Evolutionary conservation across 1,140 invertebrate genomes (phyloP).

Genomic region (Pseudomyrmex flavicornis): DNA sequence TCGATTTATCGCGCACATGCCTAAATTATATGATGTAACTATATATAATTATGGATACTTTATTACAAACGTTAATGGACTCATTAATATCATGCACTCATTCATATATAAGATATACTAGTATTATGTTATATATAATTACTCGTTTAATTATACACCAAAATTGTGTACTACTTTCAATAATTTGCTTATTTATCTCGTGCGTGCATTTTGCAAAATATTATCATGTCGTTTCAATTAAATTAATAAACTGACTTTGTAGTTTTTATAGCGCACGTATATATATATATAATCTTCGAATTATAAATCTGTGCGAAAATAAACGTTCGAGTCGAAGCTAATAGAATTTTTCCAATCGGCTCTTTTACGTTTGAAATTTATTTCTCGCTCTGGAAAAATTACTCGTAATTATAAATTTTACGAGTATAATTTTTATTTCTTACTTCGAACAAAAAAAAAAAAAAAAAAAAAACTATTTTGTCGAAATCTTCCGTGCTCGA

Average conservation of each 20-base stretch:
- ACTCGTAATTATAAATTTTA: too few relatives aligned
- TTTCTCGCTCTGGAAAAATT: neutral
- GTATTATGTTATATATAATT: conserved; percentile 22
- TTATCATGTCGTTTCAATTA: conserved; percentile 18
- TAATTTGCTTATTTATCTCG: conserved; percentile 27
- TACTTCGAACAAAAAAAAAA: neutral
- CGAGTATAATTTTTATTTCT: too few relatives aligned
- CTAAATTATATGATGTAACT: conserved; percentile 34
- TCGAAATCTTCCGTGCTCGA: neutral
- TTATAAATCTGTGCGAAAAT: too few relatives aligned
- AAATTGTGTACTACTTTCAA: conserved; percentile 14
- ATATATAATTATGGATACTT: conserved; percentile 36
- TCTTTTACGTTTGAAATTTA: neutral
- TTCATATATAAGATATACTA: conserved; percentile 14
- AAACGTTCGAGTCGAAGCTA: too few relatives aligned
- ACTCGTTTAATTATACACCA: neutral
- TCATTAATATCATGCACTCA: conserved; percentile 17
- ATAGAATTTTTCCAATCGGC: too few relatives aligned
- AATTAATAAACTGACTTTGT: neutral
- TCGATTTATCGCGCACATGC: conserved; percentile 1
- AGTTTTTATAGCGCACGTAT: neutral
- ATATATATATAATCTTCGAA: too few relatives aligned
- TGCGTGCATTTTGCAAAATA: conserved; percentile 11
- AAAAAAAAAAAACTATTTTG: neutral
- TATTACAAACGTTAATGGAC: conserved; percentile 25